Evolutionary conservation across 2,888 invertebrate genomes (phyloP).

Genomic region (Monoplex corrugatus): DNA sequence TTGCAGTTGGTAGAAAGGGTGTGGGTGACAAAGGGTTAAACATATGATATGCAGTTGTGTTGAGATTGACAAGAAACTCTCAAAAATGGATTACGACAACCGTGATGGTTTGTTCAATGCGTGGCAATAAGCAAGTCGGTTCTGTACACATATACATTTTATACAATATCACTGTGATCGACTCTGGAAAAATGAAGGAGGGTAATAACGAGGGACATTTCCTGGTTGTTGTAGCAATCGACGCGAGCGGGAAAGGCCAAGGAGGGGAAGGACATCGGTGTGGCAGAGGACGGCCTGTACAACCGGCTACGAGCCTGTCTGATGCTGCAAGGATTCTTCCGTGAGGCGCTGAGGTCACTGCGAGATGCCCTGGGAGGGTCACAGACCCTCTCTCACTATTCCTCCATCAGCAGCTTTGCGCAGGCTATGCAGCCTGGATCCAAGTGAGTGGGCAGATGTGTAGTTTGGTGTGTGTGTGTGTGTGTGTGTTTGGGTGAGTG

Average conservation of each 20-base stretch:
- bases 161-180: too few species aligned
- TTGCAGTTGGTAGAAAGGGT: too few species aligned
- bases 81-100: too few species aligned
- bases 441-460: slow-evolving; percentile 15
- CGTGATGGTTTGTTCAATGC: too few species aligned
- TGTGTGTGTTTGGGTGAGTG: too few species aligned
- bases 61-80: too few species aligned
- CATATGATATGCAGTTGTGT: too few species aligned
- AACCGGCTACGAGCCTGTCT: slow-evolving; percentile 76
- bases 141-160: too few species aligned
- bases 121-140: too few species aligned
- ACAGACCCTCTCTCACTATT: slow-evolving; percentile 76
- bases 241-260: slow-evolving; percentile 64
- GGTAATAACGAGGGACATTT: background rate
- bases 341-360: slow-evolving; percentile 75
- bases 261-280: slow-evolving; percentile 66
- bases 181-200: too few species aligned
- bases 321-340: slow-evolving; percentile 75
- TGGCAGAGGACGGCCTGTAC: slow-evolving; percentile 74
- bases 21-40: too few species aligned
- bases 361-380: slow-evolving; percentile 75
- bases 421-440: slow-evolving; percentile 38
- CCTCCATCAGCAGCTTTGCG: slow-evolving; percentile 78
- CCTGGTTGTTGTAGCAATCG: slow-evolving; percentile 51
- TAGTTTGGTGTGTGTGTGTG: background rate